Percentiles rank a stretch among this genome's conserved stretches.
Evolutionary conservation across 37 sponge, comb jelly and placozoan species (phyloP).

Genomic region (Beroe ovata): DNA sequence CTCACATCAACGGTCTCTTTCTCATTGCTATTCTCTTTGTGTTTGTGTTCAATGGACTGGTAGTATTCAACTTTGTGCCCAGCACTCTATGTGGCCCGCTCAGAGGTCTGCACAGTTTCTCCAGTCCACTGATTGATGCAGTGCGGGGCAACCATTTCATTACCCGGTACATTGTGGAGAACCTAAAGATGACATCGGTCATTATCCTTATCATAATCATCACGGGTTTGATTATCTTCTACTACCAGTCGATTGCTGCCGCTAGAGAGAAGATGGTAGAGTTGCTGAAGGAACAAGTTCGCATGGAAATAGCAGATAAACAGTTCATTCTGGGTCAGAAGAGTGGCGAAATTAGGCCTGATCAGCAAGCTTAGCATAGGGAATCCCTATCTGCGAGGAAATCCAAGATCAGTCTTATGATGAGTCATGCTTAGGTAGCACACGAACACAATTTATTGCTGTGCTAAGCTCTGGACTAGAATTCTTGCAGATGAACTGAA

Average conservation of each 20-base stretch:
- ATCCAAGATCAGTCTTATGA: too few relatives aligned
- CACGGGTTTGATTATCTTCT: not conserved
- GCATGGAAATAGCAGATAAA: not conserved
- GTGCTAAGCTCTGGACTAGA: too few relatives aligned
- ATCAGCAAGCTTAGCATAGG: not conserved
- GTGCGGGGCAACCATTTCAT: not conserved
- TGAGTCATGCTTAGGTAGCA: too few relatives aligned
- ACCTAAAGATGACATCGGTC: conserved; percentile 39
- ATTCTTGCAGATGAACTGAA: too few relatives aligned
- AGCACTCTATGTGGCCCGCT: conserved; percentile 31
- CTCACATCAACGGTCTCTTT: conserved; percentile 15
- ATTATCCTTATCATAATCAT: conserved; percentile 16
- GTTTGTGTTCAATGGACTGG: conserved; percentile 51
- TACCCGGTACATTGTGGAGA: not conserved
- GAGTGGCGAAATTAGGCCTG: not conserved
- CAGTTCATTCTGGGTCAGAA: not conserved
- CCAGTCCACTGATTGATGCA: not conserved
- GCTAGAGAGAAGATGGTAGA: not conserved
- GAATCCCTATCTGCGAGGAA: not conserved
- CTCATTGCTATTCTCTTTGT: conserved; percentile 18
- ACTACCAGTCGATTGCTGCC: conserved; percentile 22
- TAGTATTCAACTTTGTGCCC: conserved; percentile 35
- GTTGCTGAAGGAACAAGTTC: conserved; percentile 24
- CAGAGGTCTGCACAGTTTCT: not conserved
- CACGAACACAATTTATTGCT: too few relatives aligned